These are phyloP conservation scores for Lasioglossum leucozonium DNA, from an alignment of 2,888 invertebrate genomes.

Conservation along the genomic window DNA sequence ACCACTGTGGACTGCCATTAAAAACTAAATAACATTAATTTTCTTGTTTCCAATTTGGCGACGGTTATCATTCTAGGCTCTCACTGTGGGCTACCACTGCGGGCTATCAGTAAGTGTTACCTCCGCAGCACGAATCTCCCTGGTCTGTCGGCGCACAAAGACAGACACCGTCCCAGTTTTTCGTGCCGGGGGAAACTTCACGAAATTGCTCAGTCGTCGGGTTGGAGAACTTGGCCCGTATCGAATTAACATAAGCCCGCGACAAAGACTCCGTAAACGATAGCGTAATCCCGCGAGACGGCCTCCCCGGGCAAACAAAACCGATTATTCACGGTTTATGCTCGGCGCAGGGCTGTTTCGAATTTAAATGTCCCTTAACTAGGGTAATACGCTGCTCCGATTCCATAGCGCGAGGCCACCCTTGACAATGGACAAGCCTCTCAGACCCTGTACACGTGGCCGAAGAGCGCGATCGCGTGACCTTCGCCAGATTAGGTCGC, in stretches of 20 bases:
- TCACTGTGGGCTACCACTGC: not conserved
- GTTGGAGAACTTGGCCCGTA: not conserved
- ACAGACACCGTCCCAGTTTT: constrained; percentile 6
- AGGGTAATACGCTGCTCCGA: not conserved
- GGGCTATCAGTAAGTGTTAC: too few species aligned
- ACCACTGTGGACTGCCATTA: too few species aligned
- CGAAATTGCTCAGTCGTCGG: not conserved
- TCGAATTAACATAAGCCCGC: constrained; percentile 31
- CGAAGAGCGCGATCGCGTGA: not conserved
- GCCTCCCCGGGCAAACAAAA: constrained; percentile 1
- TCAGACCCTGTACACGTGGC: not conserved
- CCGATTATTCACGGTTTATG: constrained; percentile 16
- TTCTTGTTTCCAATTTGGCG: not conserved
- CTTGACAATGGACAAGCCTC: constrained; percentile 15
- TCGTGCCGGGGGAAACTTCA: not conserved
- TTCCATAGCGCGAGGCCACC: not conserved
- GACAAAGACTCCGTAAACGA: constrained; percentile 28
- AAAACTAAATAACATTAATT: not conserved
- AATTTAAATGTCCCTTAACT: constrained; percentile 3
- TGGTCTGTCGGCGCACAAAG: not conserved
- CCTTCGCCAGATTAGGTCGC: not conserved
- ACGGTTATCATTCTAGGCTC: not conserved
- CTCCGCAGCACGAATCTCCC: too few species aligned
- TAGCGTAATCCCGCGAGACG: constrained; percentile 1
- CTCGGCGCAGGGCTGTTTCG: not conserved